Percentiles rank a stretch among this genome's conserved stretches.
Evolutionary conservation across 2,888 invertebrate genomes (phyloP).

Genomic region (Yponomeuta sedellus): DNA sequence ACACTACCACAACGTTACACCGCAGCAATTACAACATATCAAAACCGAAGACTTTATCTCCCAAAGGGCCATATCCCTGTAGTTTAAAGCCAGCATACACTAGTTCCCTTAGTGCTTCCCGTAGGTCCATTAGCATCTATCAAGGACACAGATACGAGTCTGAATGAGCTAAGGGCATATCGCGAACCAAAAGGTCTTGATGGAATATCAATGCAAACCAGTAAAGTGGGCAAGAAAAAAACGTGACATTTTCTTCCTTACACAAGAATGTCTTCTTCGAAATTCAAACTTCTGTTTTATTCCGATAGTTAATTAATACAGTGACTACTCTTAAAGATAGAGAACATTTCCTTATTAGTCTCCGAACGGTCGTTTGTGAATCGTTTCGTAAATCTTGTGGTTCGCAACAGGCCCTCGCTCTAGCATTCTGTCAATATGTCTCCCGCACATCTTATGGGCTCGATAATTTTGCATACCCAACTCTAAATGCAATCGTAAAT

Average conservation of each 20-base stretch:
- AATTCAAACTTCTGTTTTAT: too few species aligned
- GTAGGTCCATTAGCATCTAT: constrained; percentile 65
- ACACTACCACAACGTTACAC: background rate
- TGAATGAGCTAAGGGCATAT: constrained; percentile 29
- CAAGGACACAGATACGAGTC: constrained; percentile 43
- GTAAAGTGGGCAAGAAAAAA: too few species aligned
- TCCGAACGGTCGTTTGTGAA: too few species aligned
- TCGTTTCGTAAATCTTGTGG: background rate
- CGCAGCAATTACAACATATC: background rate
- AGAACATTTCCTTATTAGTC: too few species aligned
- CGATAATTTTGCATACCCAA: constrained; percentile 53
- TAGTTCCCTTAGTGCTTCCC: constrained; percentile 31
- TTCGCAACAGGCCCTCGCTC: background rate
- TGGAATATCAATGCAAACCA: too few species aligned
- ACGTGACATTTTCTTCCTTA: too few species aligned
- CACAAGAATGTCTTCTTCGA: too few species aligned
- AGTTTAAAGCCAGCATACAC: background rate
- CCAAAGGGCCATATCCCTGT: background rate
- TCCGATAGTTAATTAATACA: too few species aligned
- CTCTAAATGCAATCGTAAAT: constrained; percentile 54
- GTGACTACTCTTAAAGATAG: too few species aligned
- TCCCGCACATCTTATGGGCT: constrained; percentile 39
- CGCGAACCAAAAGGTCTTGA: background rate
- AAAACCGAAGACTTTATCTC: background rate
- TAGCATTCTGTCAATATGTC: constrained; percentile 46